phyloP scores from a whole-genome alignment of 2,888 invertebrate species.

The Chaetogeoica ovagalla region DNA sequence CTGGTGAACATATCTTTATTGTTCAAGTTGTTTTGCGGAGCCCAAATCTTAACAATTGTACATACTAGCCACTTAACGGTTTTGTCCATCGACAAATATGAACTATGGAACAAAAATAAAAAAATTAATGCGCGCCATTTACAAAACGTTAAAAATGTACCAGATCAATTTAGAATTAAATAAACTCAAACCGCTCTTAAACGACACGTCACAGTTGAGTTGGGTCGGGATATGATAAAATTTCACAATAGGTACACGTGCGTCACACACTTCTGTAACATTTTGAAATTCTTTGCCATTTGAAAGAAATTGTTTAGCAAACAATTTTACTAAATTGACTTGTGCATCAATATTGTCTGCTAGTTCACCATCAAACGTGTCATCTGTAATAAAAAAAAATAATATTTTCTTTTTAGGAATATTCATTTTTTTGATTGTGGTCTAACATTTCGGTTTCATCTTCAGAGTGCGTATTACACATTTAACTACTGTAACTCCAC shows the following conservation, averaged over 20 bases:
- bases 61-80: constrained; percentile 55
- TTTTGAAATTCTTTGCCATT: constrained; percentile 25
- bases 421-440: no score
- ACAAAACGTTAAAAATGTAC: constrained; percentile 25
- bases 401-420: no score
- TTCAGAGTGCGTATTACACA: no score
- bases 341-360: background rate
- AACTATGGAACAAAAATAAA: constrained; percentile 33
- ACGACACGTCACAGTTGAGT: constrained; percentile 54
- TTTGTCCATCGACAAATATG: constrained; percentile 53
- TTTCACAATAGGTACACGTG: constrained; percentile 54
- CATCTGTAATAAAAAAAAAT: constrained; percentile 4
- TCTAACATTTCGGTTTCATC: no score
- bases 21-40: constrained; percentile 54
- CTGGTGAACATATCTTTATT: constrained; percentile 54
- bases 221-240: constrained; percentile 50
- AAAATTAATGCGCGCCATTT: background rate
- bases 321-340: background rate
- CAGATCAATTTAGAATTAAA: constrained; percentile 53
- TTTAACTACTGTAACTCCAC: no score
- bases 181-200: constrained; percentile 54
- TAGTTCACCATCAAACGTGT: constrained; percentile 2
- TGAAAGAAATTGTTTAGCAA: background rate
- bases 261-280: constrained; percentile 42
- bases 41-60: constrained; percentile 55